Evolutionary conservation across 2,888 invertebrate genomes (phyloP), one percentile per base, ranked within the genome.

Genomic region (Amphipyra berbera): DNA sequence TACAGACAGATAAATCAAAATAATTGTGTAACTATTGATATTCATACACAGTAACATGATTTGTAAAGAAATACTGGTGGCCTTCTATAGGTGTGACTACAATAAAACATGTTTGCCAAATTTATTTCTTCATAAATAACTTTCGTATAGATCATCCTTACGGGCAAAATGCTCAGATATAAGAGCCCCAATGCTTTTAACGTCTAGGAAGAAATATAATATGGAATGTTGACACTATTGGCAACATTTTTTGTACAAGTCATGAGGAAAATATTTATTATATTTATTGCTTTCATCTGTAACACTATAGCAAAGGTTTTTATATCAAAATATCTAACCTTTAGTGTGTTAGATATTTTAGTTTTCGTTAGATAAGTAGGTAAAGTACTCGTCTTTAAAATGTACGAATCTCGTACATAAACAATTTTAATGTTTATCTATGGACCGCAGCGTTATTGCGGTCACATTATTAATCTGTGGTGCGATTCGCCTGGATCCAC

Each of bases 151-250:
- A 40, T 33, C 33, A 46, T 46, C 13, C 13, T 33, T 33, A 13
- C 33, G 7, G 9, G 9, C 10, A 30, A 33, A 33, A 46, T 9
- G 12, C 30, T 46, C 33, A 13, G 13, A 46, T 13, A 33, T 13
- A 9, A 13, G 6, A 46, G 5, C 13, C 8, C 46, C 33, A 46
- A 46, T 13, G 46, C 46, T 46, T 46, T 46, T 33, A 46, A 46
- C 46, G 46, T 46, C 7, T 3, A 30, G 9, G 30, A 30, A 46
- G 27, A 45, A 33, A 46, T 46, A 46, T 33, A 33, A 13, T n/a
- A n/a, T n/a, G 46, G 30, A 13, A 30, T 33, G n/a, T n/a, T 46
- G 33, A 33, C 46, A 46, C 30, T 13, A 33, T 30, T 46, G 33
- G 13, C 12, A n/a, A 45, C 8, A 45, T 33, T 8, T 30, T 33